These are phyloP conservation scores for Pantherophis alleghaniensis DNA, from an alignment of 2,797 vertebrate species.

Conservation along the genomic window DNA sequence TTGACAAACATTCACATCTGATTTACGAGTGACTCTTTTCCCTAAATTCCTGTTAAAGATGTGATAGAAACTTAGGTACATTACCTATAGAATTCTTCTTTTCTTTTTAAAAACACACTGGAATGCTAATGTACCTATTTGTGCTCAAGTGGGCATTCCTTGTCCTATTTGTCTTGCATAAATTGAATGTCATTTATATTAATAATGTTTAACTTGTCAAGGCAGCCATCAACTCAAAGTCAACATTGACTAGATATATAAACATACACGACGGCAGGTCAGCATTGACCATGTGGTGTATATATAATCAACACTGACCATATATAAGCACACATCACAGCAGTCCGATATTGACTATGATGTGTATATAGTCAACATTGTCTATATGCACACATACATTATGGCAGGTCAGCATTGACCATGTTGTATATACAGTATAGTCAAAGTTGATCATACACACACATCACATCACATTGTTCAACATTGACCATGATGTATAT, in stretches of 20 bases:
- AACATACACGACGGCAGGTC: neutral
- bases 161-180: slow-evolving; percentile 1
- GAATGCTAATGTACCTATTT: slow-evolving; percentile 7
- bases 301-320: neutral
- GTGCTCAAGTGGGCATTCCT: neutral
- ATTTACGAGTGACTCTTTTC: slow-evolving; percentile 1
- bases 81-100: neutral
- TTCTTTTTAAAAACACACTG: neutral
- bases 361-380: neutral
- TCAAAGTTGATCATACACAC: neutral
- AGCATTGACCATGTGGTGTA: neutral
- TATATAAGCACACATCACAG: neutral
- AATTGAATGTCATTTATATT: slow-evolving; percentile 27
- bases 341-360: neutral
- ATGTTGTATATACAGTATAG: neutral
- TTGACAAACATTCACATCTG: neutral
- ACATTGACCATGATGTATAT: neutral
- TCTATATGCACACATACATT: neutral
- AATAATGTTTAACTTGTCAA: slow-evolving; percentile 1
- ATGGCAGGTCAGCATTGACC: neutral
- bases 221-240: neutral
- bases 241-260: neutral
- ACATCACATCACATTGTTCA: neutral
- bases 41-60: neutral
- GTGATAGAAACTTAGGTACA: neutral